Conservation (phyloP, 2,113 vertebrate species). For the Hippotragus niger region DNA sequence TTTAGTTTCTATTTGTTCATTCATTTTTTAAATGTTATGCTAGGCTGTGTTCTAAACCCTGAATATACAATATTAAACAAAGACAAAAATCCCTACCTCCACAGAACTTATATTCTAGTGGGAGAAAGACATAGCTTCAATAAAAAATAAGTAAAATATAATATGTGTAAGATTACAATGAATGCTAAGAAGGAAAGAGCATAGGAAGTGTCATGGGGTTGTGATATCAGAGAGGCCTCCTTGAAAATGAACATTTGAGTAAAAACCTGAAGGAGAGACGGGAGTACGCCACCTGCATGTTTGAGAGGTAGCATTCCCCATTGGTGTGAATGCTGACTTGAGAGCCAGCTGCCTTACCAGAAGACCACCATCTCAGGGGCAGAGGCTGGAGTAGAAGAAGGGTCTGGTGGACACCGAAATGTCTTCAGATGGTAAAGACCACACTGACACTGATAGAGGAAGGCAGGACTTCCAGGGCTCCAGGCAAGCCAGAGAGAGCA, state of each 20-base stretch:
- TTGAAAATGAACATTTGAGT: not conserved
- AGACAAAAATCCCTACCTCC: not conserved
- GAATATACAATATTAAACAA: not conserved
- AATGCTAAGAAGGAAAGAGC: not conserved
- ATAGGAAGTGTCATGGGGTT: not conserved
- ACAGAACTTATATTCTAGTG: not conserved
- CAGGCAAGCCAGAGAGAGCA: not conserved
- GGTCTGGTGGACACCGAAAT: no score
- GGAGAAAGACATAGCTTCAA: not conserved
- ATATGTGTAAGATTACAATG: no score
- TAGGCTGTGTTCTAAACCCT: not conserved
- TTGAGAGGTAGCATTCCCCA: accelerated
- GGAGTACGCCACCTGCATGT: accelerated
- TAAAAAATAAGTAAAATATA: not conserved
- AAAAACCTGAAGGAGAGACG: not conserved
- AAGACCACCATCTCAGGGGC: not conserved
- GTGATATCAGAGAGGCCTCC: not conserved
- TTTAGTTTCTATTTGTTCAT: not conserved
- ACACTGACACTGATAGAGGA: not conserved
- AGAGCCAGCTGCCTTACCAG: not conserved
- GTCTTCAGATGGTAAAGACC: not conserved
- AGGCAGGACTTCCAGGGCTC: not conserved
- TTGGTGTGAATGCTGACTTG: not conserved
- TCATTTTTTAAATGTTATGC: not conserved
- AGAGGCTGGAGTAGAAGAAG: not conserved